Percentiles rank a stretch among this genome's conserved stretches.
Conservation (phyloP, 2,888 invertebrate species). For the Eudasyphora cyanicolor region DNA sequence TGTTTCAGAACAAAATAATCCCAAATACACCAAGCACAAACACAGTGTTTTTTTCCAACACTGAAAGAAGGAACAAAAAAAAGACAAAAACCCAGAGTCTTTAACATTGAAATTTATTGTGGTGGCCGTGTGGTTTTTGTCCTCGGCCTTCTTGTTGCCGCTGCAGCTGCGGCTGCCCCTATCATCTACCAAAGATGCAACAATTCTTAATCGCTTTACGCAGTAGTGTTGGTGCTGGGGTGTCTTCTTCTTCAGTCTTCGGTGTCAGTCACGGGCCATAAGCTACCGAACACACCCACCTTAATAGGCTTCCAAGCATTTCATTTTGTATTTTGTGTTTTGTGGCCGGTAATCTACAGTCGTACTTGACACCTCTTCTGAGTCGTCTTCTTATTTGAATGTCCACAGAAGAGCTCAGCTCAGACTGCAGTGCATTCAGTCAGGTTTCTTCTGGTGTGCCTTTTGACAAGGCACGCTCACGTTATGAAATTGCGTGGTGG, state of each 20-base stretch:
- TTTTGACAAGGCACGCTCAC: too few species aligned
- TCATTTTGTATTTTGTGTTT: too few species aligned
- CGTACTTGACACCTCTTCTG: constrained; percentile 27
- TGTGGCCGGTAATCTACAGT: not conserved
- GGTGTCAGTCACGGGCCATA: constrained; percentile 57
- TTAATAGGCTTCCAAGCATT: constrained; percentile 14
- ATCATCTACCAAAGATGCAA: too few species aligned
- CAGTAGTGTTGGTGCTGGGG: too few species aligned
- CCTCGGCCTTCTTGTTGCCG: too few species aligned
- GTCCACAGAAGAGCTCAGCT: constrained; percentile 34
- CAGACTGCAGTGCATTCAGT: constrained; percentile 51
- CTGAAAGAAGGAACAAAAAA: too few species aligned
- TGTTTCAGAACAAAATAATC: not conserved
- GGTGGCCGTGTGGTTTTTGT: constrained; percentile 44
- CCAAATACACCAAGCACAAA: not conserved
- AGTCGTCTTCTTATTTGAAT: not conserved
- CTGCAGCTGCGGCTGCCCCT: not conserved
- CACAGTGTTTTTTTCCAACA: not conserved
- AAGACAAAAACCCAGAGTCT: constrained; percentile 44
- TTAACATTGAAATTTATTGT: constrained; percentile 66
- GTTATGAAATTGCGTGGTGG: too few species aligned
- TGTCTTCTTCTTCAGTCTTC: constrained; percentile 37
- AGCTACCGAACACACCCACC: constrained; percentile 64
- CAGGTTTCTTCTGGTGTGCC: constrained; percentile 41
- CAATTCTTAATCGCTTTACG: constrained; percentile 54